Base-by-base conservation (phyloP, 2,888 invertebrate species). In the Ichneumon xanthorius region DNA sequence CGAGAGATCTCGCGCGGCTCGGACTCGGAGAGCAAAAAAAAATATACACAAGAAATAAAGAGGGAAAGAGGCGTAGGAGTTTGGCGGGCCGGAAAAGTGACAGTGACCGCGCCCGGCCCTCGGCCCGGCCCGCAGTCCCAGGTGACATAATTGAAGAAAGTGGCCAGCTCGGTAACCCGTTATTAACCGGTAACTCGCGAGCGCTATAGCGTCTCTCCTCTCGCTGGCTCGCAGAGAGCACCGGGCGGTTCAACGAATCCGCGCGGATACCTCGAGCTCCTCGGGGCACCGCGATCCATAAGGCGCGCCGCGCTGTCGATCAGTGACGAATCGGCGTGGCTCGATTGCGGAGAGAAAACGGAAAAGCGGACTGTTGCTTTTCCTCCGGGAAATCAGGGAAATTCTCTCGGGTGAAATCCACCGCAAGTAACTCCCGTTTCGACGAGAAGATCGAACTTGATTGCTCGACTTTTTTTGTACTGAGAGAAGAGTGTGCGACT, bases 111-210 rank as follows among this genome's bases (percentile, higher is more conserved):
- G 26, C 14, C 53, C 30, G 19, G 22, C 26, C 55, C 65, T 65
- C 53, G 55, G 70, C 26, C 26, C 22, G 55, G 33, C 16, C 50
- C 84, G 65, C 73, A 45, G 48, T 37, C 53, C 19, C 61, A 22
- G 55, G 88, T 90, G 91, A 90, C 88, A 90, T 89, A 90, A 92
- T 87, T 87, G 88, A 91, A 89, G 91, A 90, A 90, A 91, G 91
- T 90, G 88, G 45, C 53, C 70, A 71, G 61, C 72, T 65, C 45
- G 71, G 71, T 53, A 89, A 89, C 88, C 88, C 86, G 89, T 90
- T 90, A 87, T 88, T 87, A 89, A 89, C 86, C 85, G 84, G 85
- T 88, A 80, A 72, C 81, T 76, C 77, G 55, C 82, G 67, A 67
- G 71, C 53, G 53, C 72, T 76, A 72, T 58, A 9, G 30, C 61